Percentiles rank a stretch among this genome's conserved stretches.
Evolutionary conservation across 2,113 vertebrate genomes (phyloP).

Genomic region (Platysteira castanea): DNA sequence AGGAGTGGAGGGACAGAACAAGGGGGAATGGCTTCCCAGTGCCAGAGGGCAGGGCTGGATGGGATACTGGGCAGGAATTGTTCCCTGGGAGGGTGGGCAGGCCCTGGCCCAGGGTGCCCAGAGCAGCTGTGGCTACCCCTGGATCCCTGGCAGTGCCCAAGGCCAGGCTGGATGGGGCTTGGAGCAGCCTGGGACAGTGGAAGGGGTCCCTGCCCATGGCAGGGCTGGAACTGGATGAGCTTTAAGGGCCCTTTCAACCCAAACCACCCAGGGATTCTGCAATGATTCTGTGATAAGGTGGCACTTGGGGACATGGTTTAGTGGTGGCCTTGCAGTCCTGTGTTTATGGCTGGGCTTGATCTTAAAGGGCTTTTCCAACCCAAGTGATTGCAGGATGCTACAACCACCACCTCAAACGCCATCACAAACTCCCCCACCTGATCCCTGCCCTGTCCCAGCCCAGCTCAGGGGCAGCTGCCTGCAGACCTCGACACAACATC

Average conservation of each 20-base stretch:
- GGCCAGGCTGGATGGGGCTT: fast-evolving
- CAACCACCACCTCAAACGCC: background rate
- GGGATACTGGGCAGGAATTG: background rate
- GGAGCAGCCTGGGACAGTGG: fast-evolving
- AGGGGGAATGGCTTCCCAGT: background rate
- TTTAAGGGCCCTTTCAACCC: background rate
- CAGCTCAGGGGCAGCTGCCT: background rate
- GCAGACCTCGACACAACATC: background rate
- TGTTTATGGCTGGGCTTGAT: background rate
- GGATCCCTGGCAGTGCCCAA: background rate
- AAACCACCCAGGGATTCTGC: background rate
- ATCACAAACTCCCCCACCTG: background rate
- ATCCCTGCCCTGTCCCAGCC: fast-evolving
- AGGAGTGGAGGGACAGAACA: background rate
- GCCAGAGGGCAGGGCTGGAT: background rate
- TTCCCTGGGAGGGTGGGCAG: fast-evolving
- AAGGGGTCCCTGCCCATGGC: background rate
- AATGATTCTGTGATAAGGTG: background rate
- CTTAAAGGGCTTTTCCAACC: background rate
- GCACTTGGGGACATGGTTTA: background rate
- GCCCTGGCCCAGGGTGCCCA: background rate
- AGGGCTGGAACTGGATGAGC: fast-evolving
- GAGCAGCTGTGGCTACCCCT: background rate
- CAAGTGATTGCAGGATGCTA: background rate
- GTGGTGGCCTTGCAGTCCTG: background rate